Base-by-base conservation (phyloP, 2,888 invertebrate species). In the Erebia epiphron region DNA sequence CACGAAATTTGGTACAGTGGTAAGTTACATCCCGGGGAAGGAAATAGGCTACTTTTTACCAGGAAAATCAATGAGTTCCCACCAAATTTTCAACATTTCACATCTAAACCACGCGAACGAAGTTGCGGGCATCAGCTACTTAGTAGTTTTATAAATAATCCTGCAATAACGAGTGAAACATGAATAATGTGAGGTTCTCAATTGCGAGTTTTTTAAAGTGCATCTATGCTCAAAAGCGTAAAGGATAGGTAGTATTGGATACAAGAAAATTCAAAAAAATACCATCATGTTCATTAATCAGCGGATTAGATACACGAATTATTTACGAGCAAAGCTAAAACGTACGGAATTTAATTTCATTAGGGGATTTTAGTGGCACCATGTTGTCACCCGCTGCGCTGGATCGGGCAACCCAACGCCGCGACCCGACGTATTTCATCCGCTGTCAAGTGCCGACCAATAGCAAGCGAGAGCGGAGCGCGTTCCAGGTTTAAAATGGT, bases 341-440 rank as follows among this genome's bases (percentile, higher is more conserved):
- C 85, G 91, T 91, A 90, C 86, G 92, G 92, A 93, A 92, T 93
- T 92, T 92, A 92, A 93, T 93, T 92, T 92, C 92, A 91, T 92
- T 93, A 92, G 88, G 87, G 89, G 85, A 87, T 85, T 90, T 91
- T 91, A 89, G 88, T 88, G 89, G 86, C 80, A 83, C 90, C 91
- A 91, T 91, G 86, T 89, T 90, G 91, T 86, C 91, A 87, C 92
- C 92, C 91, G 92, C 93, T 92, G 93, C 70, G 92, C 83, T 82
- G 82, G 85, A 83, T 86, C 87, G 85, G 78, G 79, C 85, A 77
- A 57, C 21, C 57, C 57, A 57, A 60, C 58, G 49, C 49, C 58
- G 50, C 67, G 75, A 75, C 79, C 80, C 86, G 86, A 76, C 90
- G 87, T 93, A 93, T 89, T 90, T 92, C 87, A 91, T 83, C 83